phyloP scores from a whole-genome alignment of 2,113 vertebrate species.

The Brachyistius frenatus region DNA sequence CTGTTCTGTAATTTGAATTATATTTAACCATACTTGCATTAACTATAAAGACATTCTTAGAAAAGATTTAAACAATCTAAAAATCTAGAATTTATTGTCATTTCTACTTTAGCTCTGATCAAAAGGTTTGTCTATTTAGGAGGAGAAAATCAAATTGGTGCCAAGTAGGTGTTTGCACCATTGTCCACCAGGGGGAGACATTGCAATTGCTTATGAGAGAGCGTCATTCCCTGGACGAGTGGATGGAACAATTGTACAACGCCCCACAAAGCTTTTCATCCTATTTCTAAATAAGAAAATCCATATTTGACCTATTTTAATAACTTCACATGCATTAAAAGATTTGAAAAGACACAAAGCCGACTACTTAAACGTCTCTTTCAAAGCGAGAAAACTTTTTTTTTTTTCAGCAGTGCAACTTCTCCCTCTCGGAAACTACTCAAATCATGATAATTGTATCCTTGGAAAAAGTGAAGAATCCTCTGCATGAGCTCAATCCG shows the following conservation, averaged over 20 bases:
- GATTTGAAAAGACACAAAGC: background rate
- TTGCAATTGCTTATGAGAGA: slow-evolving; percentile 59
- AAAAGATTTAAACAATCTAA: background rate
- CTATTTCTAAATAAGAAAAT: slow-evolving; percentile 39
- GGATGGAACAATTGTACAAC: slow-evolving; percentile 84
- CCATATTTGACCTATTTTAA: slow-evolving; percentile 34
- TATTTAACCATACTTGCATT: background rate
- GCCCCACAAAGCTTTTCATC: slow-evolving; percentile 79
- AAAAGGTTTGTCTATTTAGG: background rate
- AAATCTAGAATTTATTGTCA: background rate
- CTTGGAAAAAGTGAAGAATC: slow-evolving; percentile 78
- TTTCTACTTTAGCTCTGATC: background rate
- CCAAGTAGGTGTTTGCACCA: slow-evolving; percentile 44
- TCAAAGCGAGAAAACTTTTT: slow-evolving; percentile 48
- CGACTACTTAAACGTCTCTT: slow-evolving; percentile 34
- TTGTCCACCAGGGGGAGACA: slow-evolving; percentile 78
- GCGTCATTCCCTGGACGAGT: slow-evolving; percentile 62
- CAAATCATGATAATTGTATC: slow-evolving; percentile 72
- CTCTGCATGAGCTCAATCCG: slow-evolving; percentile 78
- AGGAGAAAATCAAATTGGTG: slow-evolving; percentile 10
- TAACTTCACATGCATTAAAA: slow-evolving; percentile 38
- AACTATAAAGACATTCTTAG: background rate
- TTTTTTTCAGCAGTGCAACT: slow-evolving; percentile 38
- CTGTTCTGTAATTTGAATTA: background rate
- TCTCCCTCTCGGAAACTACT: slow-evolving; percentile 60